Evolutionary conservation across 2,888 invertebrate species (phyloP).

Genomic region (Archaeoteleia sp.): DNA sequence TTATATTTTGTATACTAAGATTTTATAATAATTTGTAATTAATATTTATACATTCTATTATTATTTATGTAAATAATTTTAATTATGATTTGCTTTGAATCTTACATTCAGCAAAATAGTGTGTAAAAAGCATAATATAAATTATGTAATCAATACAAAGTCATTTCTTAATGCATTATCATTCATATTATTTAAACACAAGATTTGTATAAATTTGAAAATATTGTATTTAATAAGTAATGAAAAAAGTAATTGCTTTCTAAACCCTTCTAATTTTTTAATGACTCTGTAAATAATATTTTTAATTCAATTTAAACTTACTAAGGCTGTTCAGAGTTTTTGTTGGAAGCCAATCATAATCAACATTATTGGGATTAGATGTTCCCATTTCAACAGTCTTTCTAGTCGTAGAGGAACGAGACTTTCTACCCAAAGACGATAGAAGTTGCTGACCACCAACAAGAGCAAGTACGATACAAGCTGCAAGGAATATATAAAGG

Average conservation of each 20-base stretch:
- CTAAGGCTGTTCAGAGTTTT: slow-evolving; percentile 89
- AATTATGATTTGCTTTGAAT: no score
- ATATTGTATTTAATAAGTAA: no score
- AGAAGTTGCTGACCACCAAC: slow-evolving; percentile 93
- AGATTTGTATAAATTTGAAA: no score
- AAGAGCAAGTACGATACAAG: slow-evolving; percentile 88
- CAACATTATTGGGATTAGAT: slow-evolving; percentile 90
- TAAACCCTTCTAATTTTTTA: slow-evolving; percentile 2
- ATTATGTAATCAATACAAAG: no score
- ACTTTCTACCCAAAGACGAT: slow-evolving; percentile 87
- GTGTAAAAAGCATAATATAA: no score
- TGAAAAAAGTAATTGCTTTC: no score
- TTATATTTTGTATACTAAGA: no score
- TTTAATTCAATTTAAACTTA: slow-evolving; percentile 77
- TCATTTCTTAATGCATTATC: no score
- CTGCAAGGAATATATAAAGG: slow-evolving; percentile 95
- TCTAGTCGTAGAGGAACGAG: slow-evolving; percentile 78
- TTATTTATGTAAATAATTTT: no score
- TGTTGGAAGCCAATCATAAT: slow-evolving; percentile 98
- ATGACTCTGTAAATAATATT: neutral
- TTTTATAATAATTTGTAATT: slow-evolving; percentile 5
- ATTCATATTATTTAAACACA: no score
- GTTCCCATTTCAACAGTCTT: slow-evolving; percentile 92
- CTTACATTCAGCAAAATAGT: no score
- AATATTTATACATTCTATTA: no score